Evolutionary conservation across 1,140 invertebrate genomes (phyloP), one percentile per base, ranked within the genome.

Genomic region (Drosophila setifemur): DNA sequence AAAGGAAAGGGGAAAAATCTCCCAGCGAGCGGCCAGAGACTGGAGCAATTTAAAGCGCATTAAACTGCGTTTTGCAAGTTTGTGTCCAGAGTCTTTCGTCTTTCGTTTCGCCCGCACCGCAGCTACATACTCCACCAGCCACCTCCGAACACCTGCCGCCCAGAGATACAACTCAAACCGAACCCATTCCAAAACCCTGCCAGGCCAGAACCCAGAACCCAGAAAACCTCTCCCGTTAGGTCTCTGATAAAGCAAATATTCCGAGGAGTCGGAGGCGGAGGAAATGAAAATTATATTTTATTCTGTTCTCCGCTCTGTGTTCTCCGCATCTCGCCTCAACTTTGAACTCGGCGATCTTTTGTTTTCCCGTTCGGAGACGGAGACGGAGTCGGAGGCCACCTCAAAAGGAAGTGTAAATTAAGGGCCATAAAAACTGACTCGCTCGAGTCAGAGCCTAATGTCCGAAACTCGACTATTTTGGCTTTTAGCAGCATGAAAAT

Each of bases 251-350:
- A 58, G 64, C 75, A 79, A 81, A 78, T 72, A 85, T 74, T 67
- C 54, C 55, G 70, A 57, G 14, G 12, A 8, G 14, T 12, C 9
- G 12, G 33, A 18, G 7, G 16, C 3, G 12, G n/a, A 12, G 31
- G 81, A 85, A 85, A 85, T 86, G 81, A 86, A 81, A 85, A 85
- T 75, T 86, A 85, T 81, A 75, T 85, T 85, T 64, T 39, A 57
- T 66, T 83, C 45, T 48, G 47, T 23, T 71, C 21, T 44, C 43
- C 43, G 25, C 44, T 49, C 61, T 42, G 64, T 40, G 78, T 50
- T 81, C 68, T 57, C 43, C 48, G 47, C 69, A n/a, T n/a, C n/a
- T n/a, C n/a, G 40, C 9, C 25, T 48, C 42, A 64, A 64, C 57
- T 66, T 64, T 66, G 33, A 66, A 64, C 61, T 29, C 61, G 58